Evolutionary conservation across 92 coral and sea anemone genomes (phyloP).

Genomic region (Epizoanthus fatuus): DNA sequence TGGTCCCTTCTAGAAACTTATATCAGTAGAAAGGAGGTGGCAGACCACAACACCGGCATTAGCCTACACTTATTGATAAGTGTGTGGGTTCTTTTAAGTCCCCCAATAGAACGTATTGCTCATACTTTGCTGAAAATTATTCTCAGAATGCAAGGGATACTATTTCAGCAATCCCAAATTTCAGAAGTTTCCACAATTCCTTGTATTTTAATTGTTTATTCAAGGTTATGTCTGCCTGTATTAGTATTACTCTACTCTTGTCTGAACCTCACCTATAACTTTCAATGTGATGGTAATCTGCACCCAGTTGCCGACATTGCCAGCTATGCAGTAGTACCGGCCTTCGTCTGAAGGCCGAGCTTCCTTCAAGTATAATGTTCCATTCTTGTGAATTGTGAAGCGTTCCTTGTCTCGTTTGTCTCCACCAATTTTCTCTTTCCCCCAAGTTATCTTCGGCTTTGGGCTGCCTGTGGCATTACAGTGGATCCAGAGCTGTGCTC

Average conservation of each 20-base stretch:
- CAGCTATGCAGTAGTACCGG: conserved; percentile 85
- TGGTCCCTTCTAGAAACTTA: too few relatives aligned
- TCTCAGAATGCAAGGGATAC: too few relatives aligned
- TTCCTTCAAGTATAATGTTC: conserved; percentile 73
- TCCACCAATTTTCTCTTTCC: conserved; percentile 69
- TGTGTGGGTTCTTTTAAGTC: too few relatives aligned
- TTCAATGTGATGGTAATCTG: conserved; percentile 69
- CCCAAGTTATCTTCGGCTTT: conserved; percentile 88
- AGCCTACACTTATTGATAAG: too few relatives aligned
- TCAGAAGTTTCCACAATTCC: too few relatives aligned
- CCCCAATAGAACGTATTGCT: too few relatives aligned
- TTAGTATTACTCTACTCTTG: too few relatives aligned
- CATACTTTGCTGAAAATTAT: too few relatives aligned
- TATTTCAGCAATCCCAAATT: too few relatives aligned
- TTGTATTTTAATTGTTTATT: too few relatives aligned
- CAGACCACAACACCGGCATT: too few relatives aligned
- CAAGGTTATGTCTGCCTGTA: not conserved
- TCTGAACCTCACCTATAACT: conserved; percentile 48
- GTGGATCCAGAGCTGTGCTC: conserved; percentile 77
- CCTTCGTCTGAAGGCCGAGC: conserved; percentile 68
- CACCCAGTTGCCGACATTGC: conserved; percentile 63
- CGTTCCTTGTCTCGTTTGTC: conserved; percentile 67
- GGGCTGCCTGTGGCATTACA: conserved; percentile 92
- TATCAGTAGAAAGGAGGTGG: too few relatives aligned
- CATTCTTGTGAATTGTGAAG: conserved; percentile 63